These are phyloP conservation scores for Dipodomys stephensi DNA, from an alignment of 2,113 vertebrate species.

Conservation along the genomic window DNA sequence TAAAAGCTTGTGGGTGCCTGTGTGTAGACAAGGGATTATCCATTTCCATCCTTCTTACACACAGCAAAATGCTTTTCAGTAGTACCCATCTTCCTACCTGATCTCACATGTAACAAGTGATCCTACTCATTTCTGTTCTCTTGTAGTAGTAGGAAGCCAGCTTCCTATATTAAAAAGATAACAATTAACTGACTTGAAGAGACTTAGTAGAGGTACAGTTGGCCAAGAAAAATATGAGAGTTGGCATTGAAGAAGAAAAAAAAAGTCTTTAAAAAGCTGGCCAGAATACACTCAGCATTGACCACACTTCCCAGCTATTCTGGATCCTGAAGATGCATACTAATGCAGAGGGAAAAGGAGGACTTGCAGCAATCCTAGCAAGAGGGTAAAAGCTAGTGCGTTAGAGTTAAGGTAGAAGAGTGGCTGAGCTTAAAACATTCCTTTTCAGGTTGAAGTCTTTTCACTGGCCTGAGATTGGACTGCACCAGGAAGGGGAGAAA, in stretches of 20 bases:
- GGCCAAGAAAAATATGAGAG: not conserved
- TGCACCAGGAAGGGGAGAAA: not conserved
- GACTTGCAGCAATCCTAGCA: not conserved
- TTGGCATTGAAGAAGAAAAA: not conserved
- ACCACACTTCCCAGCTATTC: not conserved
- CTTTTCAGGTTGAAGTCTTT: not conserved
- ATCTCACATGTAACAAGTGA: not conserved
- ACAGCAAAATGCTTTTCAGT: not conserved
- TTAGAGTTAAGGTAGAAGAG: not conserved
- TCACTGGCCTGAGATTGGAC: not conserved
- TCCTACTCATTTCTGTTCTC: not conserved
- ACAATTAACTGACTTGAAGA: not conserved
- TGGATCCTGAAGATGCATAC: not conserved
- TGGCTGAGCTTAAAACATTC: not conserved
- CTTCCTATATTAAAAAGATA: slow-evolving; percentile 24
- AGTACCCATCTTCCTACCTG: not conserved
- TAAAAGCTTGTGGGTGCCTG: not conserved
- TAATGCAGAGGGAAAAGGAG: not conserved
- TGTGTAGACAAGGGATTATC: not conserved
- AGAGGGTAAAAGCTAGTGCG: not conserved
- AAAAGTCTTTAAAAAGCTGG: not conserved
- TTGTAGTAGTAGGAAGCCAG: not conserved
- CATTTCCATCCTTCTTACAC: not conserved
- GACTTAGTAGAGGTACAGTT: not conserved
- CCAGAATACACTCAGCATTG: not conserved